phyloP scores from a whole-genome alignment of 1,140 invertebrate species.

The Rhagoletis zephyria region DNA sequence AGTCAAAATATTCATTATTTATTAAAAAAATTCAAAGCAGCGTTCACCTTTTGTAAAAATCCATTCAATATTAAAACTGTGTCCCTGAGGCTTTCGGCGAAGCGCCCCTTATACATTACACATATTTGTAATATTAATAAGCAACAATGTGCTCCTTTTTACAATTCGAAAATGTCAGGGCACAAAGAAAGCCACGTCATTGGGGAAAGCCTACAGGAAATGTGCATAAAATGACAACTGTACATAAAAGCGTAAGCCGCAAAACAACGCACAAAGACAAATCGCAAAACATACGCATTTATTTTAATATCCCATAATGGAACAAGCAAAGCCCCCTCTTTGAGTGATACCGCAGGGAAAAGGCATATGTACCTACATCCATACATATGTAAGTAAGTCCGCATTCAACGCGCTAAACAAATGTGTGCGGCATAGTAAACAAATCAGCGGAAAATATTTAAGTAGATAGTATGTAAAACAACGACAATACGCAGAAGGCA shows the following conservation, averaged over 20 bases:
- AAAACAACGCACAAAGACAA: not conserved
- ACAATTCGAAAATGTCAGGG: not conserved
- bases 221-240: constrained; percentile 19
- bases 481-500: not conserved
- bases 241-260: not conserved
- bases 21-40: not conserved
- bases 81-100: not conserved
- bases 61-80: not conserved
- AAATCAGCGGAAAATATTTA: constrained; percentile 11
- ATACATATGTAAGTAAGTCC: not conserved
- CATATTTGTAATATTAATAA: constrained; percentile 20
- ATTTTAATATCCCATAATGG: constrained; percentile 35
- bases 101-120: too few species aligned
- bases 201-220: not conserved
- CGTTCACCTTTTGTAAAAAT: constrained; percentile 1
- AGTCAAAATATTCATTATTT: not conserved
- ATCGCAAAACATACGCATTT: constrained; percentile 7
- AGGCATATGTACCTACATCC: not conserved
- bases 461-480: not conserved
- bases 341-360: not conserved
- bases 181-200: not conserved
- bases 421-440: not conserved
- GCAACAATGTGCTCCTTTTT: not conserved
- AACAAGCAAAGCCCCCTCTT: not conserved
- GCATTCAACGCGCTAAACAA: not conserved